phyloP scores from a whole-genome alignment of 1,140 invertebrate genomes.

The Muscidifurax raptorellus region DNA sequence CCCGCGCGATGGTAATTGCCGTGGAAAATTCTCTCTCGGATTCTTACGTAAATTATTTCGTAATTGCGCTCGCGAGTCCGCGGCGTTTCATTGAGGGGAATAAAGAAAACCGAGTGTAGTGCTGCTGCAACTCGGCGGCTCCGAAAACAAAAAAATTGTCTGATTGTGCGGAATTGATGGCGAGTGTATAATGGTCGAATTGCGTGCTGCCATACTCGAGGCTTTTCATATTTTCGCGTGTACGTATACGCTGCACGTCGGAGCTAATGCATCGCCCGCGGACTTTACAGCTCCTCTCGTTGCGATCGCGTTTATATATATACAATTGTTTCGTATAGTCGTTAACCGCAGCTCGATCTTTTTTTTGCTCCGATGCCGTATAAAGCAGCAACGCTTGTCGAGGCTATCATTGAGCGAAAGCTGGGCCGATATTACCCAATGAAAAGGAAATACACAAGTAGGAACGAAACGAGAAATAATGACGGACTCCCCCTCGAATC shows the following conservation, averaged over 20 bases:
- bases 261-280: background rate
- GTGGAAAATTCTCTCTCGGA: conserved; percentile 28
- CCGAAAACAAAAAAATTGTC: background rate
- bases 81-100: conserved; percentile 23
- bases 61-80: background rate
- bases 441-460: background rate
- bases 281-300: background rate
- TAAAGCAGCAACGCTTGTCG: background rate
- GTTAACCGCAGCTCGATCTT: background rate
- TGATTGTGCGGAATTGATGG: background rate
- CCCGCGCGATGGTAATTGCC: background rate
- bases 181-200: conserved; percentile 16
- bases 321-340: background rate
- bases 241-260: no score
- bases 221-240: conserved; percentile 13
- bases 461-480: conserved; percentile 5
- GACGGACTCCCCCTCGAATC: conserved; percentile 35
- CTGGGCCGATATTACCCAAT: background rate
- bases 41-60: conserved; percentile 39
- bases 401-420: background rate
- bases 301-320: background rate
- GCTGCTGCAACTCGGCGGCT: background rate
- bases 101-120: background rate
- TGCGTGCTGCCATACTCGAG: background rate
- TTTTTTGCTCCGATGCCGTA: background rate